Percentiles rank a stretch among this genome's conserved stretches.
phyloP scores from a whole-genome alignment of 2,113 vertebrate species.

The Uropsilus gracilis region DNA sequence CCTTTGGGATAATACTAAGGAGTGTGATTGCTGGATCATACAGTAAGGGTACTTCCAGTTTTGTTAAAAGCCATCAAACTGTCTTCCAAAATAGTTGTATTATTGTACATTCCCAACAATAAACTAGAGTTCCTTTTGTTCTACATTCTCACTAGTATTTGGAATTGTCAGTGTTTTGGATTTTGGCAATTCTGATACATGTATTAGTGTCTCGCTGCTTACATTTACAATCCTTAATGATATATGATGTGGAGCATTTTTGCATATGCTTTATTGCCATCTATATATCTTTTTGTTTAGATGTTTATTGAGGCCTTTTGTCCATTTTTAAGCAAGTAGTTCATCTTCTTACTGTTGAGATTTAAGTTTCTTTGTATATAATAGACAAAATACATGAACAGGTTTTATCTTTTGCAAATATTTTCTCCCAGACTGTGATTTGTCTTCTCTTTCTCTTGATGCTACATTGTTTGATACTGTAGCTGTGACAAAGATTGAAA shows the following conservation, averaged over 20 bases:
- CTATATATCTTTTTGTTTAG: neutral
- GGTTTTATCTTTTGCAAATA: neutral
- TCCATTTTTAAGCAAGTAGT: neutral
- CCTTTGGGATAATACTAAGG: neutral
- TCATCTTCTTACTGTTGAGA: constrained; percentile 23
- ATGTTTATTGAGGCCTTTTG: neutral
- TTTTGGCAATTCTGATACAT: neutral
- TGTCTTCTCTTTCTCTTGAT: neutral
- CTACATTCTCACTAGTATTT: neutral
- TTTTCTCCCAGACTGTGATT: neutral
- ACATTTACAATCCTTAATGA: neutral
- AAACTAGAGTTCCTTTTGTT: neutral
- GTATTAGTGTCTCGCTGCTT: neutral
- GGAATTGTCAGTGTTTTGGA: neutral
- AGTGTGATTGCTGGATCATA: neutral
- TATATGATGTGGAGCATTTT: neutral
- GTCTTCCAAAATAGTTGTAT: neutral
- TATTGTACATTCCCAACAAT: neutral
- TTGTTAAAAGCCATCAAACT: neutral
- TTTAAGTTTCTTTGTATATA: constrained; percentile 3
- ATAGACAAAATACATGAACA: neutral
- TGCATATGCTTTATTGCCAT: neutral
- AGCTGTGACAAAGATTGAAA: neutral
- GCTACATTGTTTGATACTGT: neutral
- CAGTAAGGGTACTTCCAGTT: neutral